Evolutionary conservation across 2,797 vertebrate species (phyloP).

Genomic region (Sternarchorhynchus goeldii): DNA sequence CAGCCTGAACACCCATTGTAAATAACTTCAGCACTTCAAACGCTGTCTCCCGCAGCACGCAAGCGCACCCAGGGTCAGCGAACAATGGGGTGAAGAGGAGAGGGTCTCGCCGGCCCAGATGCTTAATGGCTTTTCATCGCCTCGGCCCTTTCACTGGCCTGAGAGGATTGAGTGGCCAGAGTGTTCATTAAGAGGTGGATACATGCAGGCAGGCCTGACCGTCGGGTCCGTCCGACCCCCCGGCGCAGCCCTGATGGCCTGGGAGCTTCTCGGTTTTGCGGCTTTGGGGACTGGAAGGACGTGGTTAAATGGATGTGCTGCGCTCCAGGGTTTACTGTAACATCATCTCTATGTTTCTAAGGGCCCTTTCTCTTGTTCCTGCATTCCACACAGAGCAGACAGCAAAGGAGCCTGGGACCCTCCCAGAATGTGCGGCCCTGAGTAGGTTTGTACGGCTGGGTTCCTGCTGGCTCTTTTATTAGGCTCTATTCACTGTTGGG

Average conservation of each 20-base stretch:
- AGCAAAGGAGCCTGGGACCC: neutral
- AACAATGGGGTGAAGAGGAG: constrained; percentile 31
- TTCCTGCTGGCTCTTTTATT: constrained; percentile 49
- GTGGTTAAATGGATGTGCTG: constrained; percentile 7
- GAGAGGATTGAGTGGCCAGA: constrained; percentile 50
- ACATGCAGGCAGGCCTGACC: constrained; percentile 47
- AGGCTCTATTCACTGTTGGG: constrained; percentile 29
- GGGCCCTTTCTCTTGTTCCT: neutral
- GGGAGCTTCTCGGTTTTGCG: constrained; percentile 34
- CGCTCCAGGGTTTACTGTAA: neutral
- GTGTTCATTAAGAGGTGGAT: constrained; percentile 66
- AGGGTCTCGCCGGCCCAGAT: constrained; percentile 14
- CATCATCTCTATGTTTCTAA: neutral
- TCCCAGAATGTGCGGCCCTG: constrained; percentile 18
- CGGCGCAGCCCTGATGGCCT: neutral
- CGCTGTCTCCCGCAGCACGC: constrained; percentile 11
- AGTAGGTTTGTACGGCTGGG: constrained; percentile 22
- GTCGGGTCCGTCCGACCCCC: constrained; percentile 36
- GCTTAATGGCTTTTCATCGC: constrained; percentile 62
- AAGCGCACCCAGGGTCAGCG: neutral
- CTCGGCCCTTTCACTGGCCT: constrained; percentile 48
- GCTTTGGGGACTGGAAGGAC: neutral
- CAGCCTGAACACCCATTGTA: neutral
- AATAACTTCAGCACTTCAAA: constrained; percentile 2
- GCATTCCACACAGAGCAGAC: constrained; percentile 2